Evolutionary conservation across 2,888 invertebrate species (phyloP).

Genomic region (Pollenia labialis): DNA sequence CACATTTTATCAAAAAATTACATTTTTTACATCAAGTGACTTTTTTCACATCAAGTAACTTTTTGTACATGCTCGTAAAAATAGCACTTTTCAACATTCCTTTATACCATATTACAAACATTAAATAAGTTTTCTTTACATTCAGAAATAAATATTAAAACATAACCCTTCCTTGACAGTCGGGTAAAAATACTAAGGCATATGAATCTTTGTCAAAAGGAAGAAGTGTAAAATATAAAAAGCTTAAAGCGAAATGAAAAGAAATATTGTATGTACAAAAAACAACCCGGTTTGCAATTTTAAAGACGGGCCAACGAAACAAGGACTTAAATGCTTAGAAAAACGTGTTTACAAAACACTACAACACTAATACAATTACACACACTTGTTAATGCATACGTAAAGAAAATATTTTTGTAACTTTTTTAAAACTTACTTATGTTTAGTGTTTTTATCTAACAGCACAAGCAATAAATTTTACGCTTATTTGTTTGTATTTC

Average conservation of each 20-base stretch:
- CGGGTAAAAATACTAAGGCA: not conserved
- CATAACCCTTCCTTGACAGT: too few species aligned
- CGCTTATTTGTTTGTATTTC: constrained; percentile 71
- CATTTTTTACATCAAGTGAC: too few species aligned
- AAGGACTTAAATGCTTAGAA: constrained; percentile 29
- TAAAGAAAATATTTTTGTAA: constrained; percentile 7
- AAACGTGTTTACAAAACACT: constrained; percentile 55
- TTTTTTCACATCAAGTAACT: too few species aligned
- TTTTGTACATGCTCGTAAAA: too few species aligned
- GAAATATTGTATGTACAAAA: not conserved
- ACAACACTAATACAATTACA: constrained; percentile 41
- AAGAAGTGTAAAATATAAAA: constrained; percentile 23
- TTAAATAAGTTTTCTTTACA: too few species aligned
- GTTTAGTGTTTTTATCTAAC: constrained; percentile 38
- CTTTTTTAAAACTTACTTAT: constrained; percentile 21
- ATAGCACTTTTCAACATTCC: too few species aligned
- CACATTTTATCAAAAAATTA: too few species aligned
- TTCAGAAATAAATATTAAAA: too few species aligned
- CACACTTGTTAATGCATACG: not conserved
- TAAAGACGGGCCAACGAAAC: not conserved
- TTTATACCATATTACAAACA: too few species aligned
- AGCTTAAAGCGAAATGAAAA: constrained; percentile 26
- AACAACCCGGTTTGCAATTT: not conserved
- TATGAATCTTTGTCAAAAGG: constrained; percentile 30
- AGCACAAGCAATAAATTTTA: constrained; percentile 73